A percentile compares a stretch with the other conserved stretches of the same genome.
Conservation (phyloP, 2,113 vertebrate species). For the Mus spicilegus region DNA sequence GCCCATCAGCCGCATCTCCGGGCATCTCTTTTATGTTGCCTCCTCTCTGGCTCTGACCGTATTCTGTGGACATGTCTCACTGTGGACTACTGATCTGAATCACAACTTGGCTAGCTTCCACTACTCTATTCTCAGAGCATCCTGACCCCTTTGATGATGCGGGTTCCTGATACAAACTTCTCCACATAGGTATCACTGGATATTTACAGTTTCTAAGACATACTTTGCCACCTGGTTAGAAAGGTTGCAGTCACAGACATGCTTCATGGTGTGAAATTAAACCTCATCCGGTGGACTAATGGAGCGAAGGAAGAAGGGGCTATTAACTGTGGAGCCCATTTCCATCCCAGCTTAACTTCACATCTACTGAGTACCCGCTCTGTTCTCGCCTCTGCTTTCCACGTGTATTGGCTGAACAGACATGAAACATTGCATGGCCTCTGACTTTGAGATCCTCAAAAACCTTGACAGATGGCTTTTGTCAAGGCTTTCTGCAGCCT, state of each 20-base stretch:
- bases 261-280: neutral
- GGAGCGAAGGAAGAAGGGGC: neutral
- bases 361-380: neutral
- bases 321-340: neutral
- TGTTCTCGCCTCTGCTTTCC: neutral
- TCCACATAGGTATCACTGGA: neutral
- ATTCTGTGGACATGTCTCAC: neutral
- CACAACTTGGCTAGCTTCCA: neutral
- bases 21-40: neutral
- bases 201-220: neutral
- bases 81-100: neutral
- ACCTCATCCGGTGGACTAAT: neutral
- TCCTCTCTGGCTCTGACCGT: neutral
- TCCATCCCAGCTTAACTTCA: neutral
- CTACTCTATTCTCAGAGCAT: neutral
- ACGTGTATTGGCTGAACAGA: too few relatives aligned
- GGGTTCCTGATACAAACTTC: neutral
- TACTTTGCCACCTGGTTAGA: neutral
- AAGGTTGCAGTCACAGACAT: neutral
- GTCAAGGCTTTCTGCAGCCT: neutral
- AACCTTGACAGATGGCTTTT: neutral
- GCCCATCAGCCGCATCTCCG: fast-evolving
- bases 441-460: neutral
- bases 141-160: neutral
- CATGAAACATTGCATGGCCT: neutral